Percentiles rank a stretch among this genome's conserved stretches.
phyloP scores from a whole-genome alignment of 2,797 vertebrate genomes.

The Anguilla megastoma region DNA sequence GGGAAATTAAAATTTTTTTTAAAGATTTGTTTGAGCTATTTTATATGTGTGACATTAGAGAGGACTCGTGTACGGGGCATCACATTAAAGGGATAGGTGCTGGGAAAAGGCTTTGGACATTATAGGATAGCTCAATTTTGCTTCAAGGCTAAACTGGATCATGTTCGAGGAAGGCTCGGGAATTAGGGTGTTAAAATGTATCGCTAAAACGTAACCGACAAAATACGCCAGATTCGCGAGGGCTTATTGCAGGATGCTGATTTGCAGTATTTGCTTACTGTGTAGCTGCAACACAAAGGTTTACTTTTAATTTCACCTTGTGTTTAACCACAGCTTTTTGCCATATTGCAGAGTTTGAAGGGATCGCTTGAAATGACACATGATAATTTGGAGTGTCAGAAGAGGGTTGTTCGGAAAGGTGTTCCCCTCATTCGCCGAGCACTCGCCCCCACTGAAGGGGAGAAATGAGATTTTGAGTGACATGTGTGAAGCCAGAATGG shows the following conservation, averaged over 20 bases:
- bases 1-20: conserved; percentile 41
- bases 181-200: conserved; percentile 49
- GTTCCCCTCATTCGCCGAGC: conserved; percentile 47
- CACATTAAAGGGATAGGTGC: conserved; percentile 65
- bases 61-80: conserved; percentile 67
- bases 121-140: conserved; percentile 48
- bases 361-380: conserved; percentile 60
- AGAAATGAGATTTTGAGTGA: conserved; percentile 36
- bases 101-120: conserved; percentile 41
- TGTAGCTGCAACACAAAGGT: conserved; percentile 49
- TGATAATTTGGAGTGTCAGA: conserved; percentile 53
- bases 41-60: conserved; percentile 56
- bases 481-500: conserved; percentile 29
- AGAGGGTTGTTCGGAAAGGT: conserved; percentile 49
- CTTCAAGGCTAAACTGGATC: conserved; percentile 52
- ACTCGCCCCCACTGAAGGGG: conserved; percentile 37
- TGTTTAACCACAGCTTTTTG: conserved; percentile 54
- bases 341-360: conserved; percentile 68
- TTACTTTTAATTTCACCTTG: conserved; percentile 44
- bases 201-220: conserved; percentile 29
- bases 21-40: conserved; percentile 57
- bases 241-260: conserved; percentile 41
- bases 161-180: conserved; percentile 45
- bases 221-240: conserved; percentile 35
- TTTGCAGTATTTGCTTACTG: conserved; percentile 47